Conservation (phyloP, 2,797 vertebrate genomes). For the Scomberomorus guttatus region DNA sequence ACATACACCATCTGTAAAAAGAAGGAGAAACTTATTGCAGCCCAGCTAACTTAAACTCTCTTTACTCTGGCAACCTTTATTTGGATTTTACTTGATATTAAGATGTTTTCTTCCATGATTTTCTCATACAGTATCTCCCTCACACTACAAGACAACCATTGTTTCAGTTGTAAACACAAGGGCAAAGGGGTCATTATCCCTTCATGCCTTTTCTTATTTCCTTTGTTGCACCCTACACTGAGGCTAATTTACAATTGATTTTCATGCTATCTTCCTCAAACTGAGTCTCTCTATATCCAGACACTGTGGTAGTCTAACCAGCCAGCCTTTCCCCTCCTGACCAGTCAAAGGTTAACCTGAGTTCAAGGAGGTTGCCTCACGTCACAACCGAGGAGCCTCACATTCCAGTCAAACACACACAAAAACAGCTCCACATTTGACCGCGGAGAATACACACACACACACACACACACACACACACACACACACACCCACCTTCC, state of each 20-base stretch:
- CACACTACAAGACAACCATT: constrained; percentile 13
- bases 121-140: constrained; percentile 1
- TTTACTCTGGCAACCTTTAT: not conserved
- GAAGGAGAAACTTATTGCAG: constrained; percentile 1
- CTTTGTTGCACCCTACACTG: not conserved
- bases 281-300: constrained; percentile 3
- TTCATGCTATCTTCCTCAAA: not conserved
- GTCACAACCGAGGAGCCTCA: constrained; percentile 69
- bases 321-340: not conserved
- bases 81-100: not conserved
- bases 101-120: not conserved
- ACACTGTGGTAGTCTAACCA: constrained; percentile 14
- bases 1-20: not conserved
- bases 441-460: constrained; percentile 24
- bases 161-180: constrained; percentile 67
- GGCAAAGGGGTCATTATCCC: constrained; percentile 62
- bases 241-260: constrained; percentile 26
- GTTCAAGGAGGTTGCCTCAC: constrained; percentile 68
- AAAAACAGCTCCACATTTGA: constrained; percentile 40
- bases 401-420: constrained; percentile 70
- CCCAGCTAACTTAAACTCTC: not conserved
- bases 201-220: constrained; percentile 20
- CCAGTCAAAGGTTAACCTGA: constrained; percentile 75
- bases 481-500: constrained; percentile 36
- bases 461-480: constrained; percentile 14